Base-by-base conservation (phyloP, 1,140 invertebrate genomes). In the Eciton burchellii region DNA sequence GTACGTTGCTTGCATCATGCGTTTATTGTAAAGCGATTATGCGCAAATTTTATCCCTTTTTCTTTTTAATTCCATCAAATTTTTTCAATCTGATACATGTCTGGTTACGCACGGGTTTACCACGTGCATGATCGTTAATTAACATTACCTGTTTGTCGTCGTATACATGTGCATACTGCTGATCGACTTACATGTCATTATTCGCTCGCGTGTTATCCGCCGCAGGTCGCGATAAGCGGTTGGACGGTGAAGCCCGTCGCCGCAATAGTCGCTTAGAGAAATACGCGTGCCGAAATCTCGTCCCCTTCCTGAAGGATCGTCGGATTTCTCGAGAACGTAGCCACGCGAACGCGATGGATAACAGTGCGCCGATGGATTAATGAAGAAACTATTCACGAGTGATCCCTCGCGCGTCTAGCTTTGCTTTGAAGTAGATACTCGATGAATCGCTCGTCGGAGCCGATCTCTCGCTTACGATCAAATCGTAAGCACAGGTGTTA, bases 401-500 rank as follows among this genome's bases (percentile, higher is more conserved):
- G 11, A n/a, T 35, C 35, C 6, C 35, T 2, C 35, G 35, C 29
- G 11, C 29, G 1, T 43, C 14, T 63, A 21, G 19, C 35, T 66
- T 47, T 3, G 26, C 45, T 35, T 35, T 35, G 35, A 2, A 19
- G 8, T 8, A 29, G 14, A 57, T 19, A 72, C 3, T 35, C n/a
- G 11, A 12, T 14, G 1, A 26, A 16, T 43, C 4, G 3, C 11
- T 62, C 47, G 5, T 56, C 5, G 14, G 5, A 24, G 14, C 47
- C 26, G n/a, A 63, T 63, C n/a, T 9, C 16, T 35, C 35, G 35
- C 8, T 24, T 59, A 59, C 4, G 52, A 41, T 9, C 24, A 62
- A n/a, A 21, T 49, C 62, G 43, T 41, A 14, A 41, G 12, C 45
- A 54, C 45, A 66, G 45, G 74, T 79, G 63, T 68, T 56, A 21